Conservation (phyloP, 2,113 vertebrate genomes). For the Ammodytes marinus region DNA sequence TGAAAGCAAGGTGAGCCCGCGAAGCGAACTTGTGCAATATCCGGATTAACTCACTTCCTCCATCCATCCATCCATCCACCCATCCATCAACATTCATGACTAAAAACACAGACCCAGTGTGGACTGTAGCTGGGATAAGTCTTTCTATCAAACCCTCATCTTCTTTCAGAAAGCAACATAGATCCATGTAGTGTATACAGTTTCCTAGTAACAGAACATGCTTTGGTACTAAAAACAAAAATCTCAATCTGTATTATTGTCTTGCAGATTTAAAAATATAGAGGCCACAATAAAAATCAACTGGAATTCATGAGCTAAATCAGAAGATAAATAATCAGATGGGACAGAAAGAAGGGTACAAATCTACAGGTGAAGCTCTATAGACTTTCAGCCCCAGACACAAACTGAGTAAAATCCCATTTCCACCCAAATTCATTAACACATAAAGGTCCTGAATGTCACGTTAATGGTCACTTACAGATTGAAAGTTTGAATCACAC, state of each 20-base stretch:
- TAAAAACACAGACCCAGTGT: not conserved
- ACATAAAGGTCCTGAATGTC: conserved; percentile 3
- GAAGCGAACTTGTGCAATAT: conserved; percentile 40
- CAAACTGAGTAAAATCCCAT: conserved; percentile 13
- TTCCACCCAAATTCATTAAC: not conserved
- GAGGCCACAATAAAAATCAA: conserved; percentile 1
- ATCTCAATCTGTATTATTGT: not conserved
- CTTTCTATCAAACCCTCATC: conserved; percentile 1
- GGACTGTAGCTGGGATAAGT: not conserved
- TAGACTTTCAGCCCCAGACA: not conserved
- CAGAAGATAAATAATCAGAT: conserved; percentile 1
- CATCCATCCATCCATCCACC: not conserved
- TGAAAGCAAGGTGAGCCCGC: conserved; percentile 24
- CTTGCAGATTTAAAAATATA: not conserved
- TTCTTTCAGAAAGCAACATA: not conserved
- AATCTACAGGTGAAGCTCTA: not conserved
- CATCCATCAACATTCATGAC: conserved; percentile 46
- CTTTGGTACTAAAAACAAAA: conserved; percentile 17
- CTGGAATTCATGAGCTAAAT: conserved; percentile 25
- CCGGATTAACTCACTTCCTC: conserved; percentile 17
- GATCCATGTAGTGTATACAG: not conserved
- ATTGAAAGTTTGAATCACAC: not conserved
- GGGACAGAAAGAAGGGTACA: not conserved
- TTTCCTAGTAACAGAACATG: not conserved
- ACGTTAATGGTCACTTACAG: conserved; percentile 2